phyloP scores from a whole-genome alignment of 2,888 invertebrate genomes.

The Mythimna loreyi region DNA sequence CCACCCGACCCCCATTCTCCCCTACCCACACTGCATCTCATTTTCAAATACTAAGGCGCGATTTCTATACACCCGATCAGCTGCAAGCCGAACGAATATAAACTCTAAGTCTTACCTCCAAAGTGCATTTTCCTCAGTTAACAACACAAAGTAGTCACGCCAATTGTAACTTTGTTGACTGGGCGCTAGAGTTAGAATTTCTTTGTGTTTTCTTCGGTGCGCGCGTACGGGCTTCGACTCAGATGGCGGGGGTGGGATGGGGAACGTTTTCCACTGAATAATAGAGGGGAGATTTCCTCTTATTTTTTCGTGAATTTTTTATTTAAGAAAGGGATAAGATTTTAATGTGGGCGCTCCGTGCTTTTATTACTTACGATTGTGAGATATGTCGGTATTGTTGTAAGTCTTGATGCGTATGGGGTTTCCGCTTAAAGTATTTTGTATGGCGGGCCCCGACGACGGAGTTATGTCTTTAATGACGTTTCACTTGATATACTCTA shows the following conservation, averaged over 20 bases:
- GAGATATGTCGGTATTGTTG: conserved; percentile 87
- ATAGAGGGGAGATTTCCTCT: conserved; percentile 88
- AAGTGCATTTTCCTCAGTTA: conserved; percentile 71
- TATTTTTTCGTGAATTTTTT: conserved; percentile 91
- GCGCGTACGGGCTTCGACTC: conserved; percentile 66
- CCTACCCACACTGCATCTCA: conserved; percentile 88
- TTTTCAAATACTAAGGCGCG: conserved; percentile 87
- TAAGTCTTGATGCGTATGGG: conserved; percentile 86
- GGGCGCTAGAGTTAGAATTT: conserved; percentile 84
- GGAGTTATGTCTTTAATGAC: conserved; percentile 80
- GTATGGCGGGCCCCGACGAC: conserved; percentile 78
- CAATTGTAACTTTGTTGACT: conserved; percentile 84
- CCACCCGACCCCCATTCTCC: conserved; percentile 71
- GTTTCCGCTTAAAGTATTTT: conserved; percentile 89
- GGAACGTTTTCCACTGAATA: conserved; percentile 83
- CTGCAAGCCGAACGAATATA: conserved; percentile 72
- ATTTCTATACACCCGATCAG: conserved; percentile 77
- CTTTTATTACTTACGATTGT: conserved; percentile 89
- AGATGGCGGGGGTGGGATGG: conserved; percentile 69
- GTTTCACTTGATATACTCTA: conserved; percentile 77
- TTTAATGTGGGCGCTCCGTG: conserved; percentile 89
- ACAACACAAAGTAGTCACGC: conserved; percentile 68
- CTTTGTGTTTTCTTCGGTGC: conserved; percentile 79
- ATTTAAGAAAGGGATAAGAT: conserved; percentile 91
- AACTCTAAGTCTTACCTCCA: conserved; percentile 74